These are phyloP conservation scores for Brienomyrus longianalis DNA, from an alignment of 2,113 vertebrate genomes.

Conservation along the genomic window DNA sequence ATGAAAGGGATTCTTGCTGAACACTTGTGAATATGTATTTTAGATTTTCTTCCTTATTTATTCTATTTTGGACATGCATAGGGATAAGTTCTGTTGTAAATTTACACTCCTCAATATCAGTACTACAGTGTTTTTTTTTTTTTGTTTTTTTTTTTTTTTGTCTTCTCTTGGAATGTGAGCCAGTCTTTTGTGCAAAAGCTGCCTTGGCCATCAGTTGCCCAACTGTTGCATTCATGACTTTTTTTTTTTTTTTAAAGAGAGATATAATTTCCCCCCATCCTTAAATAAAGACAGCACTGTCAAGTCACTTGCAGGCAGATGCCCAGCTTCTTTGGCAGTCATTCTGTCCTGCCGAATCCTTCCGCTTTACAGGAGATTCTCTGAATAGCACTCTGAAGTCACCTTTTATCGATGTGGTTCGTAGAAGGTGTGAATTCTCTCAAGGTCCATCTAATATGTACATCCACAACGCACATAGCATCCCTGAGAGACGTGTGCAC, in stretches of 20 bases:
- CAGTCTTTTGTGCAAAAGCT: slow-evolving; percentile 64
- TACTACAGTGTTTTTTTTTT: slow-evolving; percentile 38
- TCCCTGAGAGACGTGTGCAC: background rate
- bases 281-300: slow-evolving; percentile 41
- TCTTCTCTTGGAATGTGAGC: slow-evolving; percentile 48
- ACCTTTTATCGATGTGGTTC: background rate
- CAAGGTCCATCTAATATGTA: background rate
- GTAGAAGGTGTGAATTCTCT: background rate
- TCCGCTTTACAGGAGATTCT: background rate
- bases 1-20: slow-evolving; percentile 42
- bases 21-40: slow-evolving; percentile 39
- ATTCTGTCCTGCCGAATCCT: background rate
- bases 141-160: slow-evolving; percentile 36
- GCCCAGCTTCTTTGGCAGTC: slow-evolving; percentile 36
- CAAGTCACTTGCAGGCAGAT: slow-evolving; percentile 34
- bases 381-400: background rate
- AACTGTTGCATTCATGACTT: slow-evolving; percentile 37
- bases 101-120: slow-evolving; percentile 58
- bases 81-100: slow-evolving; percentile 40
- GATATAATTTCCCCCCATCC: slow-evolving; percentile 33
- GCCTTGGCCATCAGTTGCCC: slow-evolving; percentile 53
- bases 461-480: background rate
- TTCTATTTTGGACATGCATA: slow-evolving; percentile 46
- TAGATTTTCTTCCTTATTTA: slow-evolving; percentile 43
- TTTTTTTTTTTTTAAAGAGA: slow-evolving; percentile 36